Percentiles rank a stretch among this genome's conserved stretches.
phyloP scores from a whole-genome alignment of 1,140 invertebrate genomes.

The Atta colombica region DNA sequence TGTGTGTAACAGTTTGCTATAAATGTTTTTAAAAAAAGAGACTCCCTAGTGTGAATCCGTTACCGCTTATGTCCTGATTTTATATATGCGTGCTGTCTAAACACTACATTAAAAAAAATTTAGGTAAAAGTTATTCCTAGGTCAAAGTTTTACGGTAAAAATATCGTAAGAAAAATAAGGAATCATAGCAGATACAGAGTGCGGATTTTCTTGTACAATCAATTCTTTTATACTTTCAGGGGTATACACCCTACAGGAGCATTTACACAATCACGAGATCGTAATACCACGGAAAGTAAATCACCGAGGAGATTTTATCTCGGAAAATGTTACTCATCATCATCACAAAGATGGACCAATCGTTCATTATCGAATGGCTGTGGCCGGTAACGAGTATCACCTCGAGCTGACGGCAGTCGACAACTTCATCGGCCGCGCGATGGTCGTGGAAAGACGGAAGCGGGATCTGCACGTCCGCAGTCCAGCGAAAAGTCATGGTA shows the following conservation, averaged over 20 bases:
- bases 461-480: slow-evolving; percentile 87
- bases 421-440: slow-evolving; percentile 89
- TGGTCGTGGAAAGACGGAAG: slow-evolving; percentile 91
- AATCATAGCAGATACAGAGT: neutral
- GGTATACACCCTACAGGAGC: slow-evolving; percentile 83
- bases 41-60: too few species aligned
- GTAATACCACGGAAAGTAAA: slow-evolving; percentile 88
- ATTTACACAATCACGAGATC: slow-evolving; percentile 86
- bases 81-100: too few species aligned
- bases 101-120: too few species aligned
- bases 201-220: neutral
- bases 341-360: slow-evolving; percentile 76
- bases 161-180: neutral
- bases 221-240: slow-evolving; percentile 80
- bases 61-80: too few species aligned
- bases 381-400: slow-evolving; percentile 87
- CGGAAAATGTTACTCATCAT: slow-evolving; percentile 87
- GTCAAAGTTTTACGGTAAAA: neutral
- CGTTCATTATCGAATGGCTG: slow-evolving; percentile 88
- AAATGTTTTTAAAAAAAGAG: too few species aligned
- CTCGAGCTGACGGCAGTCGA: slow-evolving; percentile 88
- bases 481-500: slow-evolving; percentile 84
- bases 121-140: too few species aligned
- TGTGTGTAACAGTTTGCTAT: too few species aligned
- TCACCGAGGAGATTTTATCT: slow-evolving; percentile 86